Conservation (phyloP, 2,797 vertebrate genomes). For the Gambelia wislizenii region DNA sequence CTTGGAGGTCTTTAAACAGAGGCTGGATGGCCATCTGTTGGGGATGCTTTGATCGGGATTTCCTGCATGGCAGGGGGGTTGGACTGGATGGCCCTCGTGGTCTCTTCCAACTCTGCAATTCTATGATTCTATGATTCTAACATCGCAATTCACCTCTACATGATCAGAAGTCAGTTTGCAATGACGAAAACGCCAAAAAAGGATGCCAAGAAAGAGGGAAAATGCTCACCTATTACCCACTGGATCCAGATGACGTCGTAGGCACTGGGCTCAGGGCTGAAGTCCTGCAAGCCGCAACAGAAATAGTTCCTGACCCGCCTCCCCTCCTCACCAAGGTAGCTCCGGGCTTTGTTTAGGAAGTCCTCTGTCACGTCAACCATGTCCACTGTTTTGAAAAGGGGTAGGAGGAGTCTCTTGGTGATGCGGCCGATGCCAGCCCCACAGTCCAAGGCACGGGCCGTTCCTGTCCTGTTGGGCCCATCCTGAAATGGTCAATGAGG, state of each 20-base stretch:
- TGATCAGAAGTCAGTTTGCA: too few species aligned
- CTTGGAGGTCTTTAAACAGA: too few species aligned
- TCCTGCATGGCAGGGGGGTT: too few species aligned
- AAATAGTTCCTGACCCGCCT: constrained; percentile 90
- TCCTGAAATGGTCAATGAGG: constrained; percentile 76
- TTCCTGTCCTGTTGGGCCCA: constrained; percentile 85
- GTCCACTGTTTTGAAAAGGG: constrained; percentile 92
- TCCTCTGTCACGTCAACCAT: constrained; percentile 95
- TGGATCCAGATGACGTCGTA: constrained; percentile 99
- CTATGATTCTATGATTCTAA: too few species aligned
- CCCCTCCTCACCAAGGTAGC: constrained; percentile 90
- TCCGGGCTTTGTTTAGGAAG: constrained; percentile 91
- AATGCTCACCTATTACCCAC: constrained; percentile 95
- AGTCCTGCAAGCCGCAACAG: constrained; percentile 94
- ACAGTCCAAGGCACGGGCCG: constrained; percentile 90
- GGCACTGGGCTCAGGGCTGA: constrained; percentile 84
- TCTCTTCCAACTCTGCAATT: too few species aligned
- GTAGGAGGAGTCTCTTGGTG: constrained; percentile 92
- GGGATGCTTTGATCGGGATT: too few species aligned
- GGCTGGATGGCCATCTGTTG: too few species aligned
- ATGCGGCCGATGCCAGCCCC: constrained; percentile 95
- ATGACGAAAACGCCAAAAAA: too few species aligned
- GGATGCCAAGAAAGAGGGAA: too few species aligned
- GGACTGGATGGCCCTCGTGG: too few species aligned
- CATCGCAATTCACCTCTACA: too few species aligned